These are phyloP conservation scores for Ochropleura plecta DNA, from an alignment of 2,888 invertebrate genomes.

Conservation along the genomic window DNA sequence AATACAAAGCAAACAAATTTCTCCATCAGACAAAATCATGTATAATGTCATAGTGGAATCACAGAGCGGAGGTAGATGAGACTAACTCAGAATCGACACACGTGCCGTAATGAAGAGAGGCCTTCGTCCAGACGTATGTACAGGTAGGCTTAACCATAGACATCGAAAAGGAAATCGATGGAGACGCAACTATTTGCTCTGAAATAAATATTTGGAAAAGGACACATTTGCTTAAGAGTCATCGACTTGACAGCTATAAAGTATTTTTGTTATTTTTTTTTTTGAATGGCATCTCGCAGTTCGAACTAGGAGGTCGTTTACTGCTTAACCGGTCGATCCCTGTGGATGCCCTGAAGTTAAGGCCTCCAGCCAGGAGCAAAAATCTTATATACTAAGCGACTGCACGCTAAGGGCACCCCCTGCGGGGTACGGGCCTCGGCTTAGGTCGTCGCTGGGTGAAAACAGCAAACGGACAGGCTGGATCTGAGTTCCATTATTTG, in stretches of 20 bases:
- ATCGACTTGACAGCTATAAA: background rate
- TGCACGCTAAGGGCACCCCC: no score
- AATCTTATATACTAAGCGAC: no score
- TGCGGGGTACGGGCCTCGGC: no score
- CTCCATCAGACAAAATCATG: background rate
- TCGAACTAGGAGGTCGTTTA: no score
- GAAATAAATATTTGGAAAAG: background rate
- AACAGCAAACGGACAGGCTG: no score
- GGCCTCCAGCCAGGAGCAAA: no score
- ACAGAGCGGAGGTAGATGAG: background rate
- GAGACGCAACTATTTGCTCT: background rate
- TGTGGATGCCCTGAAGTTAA: no score
- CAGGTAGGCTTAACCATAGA: background rate
- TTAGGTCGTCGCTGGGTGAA: no score
- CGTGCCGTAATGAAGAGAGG: conserved; percentile 23
- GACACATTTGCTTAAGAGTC: background rate
- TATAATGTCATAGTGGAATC: conserved; percentile 18
- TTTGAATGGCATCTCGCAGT: no score
- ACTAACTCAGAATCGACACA: conserved; percentile 23
- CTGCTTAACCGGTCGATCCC: no score
- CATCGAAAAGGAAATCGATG: background rate
- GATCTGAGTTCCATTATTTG: no score
- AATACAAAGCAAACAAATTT: background rate
- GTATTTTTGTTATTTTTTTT: no score
- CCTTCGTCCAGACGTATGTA: background rate